Evolutionary conservation across 2,113 vertebrate genomes (phyloP).

Genomic region (Hystrix brachyura): DNA sequence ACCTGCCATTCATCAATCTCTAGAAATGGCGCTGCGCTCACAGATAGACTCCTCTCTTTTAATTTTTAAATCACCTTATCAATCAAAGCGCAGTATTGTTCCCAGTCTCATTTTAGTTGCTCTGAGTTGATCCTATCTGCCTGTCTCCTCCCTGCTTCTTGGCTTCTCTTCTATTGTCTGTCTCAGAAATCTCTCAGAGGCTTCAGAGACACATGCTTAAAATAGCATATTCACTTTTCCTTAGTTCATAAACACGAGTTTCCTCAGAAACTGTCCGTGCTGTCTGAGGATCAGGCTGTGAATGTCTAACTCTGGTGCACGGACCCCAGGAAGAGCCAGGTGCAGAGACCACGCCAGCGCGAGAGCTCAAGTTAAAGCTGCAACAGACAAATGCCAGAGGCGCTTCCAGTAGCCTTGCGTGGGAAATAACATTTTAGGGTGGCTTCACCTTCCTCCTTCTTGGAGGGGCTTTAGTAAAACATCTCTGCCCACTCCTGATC

Average conservation of each 20-base stretch:
- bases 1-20: constrained; percentile 66
- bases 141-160: constrained; percentile 53
- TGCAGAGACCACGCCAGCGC: background rate
- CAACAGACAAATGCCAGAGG: background rate
- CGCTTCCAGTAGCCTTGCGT: background rate
- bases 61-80: constrained; percentile 81
- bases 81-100: constrained; percentile 78
- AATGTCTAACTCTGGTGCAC: background rate
- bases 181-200: constrained; percentile 65
- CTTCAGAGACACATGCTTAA: constrained; percentile 10
- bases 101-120: constrained; percentile 65
- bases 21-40: constrained; percentile 67
- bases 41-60: constrained; percentile 72
- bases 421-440: constrained; percentile 63
- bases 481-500: background rate
- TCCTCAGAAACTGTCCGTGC: background rate
- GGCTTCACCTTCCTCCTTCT: constrained; percentile 56
- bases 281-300: background rate
- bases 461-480: constrained; percentile 43
- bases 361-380: background rate
- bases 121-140: constrained; percentile 75
- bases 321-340: background rate
- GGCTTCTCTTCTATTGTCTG: constrained; percentile 66
- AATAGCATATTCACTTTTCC: constrained; percentile 52
- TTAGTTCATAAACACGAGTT: constrained; percentile 39